phyloP scores from a whole-genome alignment of 2,888 invertebrate species.

The Tenodera sinensis region DNA sequence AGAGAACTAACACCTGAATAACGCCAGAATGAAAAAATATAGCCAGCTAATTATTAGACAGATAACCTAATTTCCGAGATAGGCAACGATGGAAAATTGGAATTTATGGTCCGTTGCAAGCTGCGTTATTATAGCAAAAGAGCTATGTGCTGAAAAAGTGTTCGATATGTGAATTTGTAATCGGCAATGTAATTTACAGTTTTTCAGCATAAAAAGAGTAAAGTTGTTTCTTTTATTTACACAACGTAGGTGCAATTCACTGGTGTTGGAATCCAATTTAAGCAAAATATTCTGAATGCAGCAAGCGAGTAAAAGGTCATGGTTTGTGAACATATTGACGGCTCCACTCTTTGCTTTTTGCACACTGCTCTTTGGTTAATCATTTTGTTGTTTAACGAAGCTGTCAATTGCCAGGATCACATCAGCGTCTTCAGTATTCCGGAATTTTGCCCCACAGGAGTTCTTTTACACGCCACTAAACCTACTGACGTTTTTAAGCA shows the following conservation, averaged over 20 bases:
- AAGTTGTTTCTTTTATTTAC: background rate
- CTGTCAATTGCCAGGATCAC: too few relatives aligned
- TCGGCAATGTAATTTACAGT: background rate
- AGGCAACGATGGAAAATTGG: background rate
- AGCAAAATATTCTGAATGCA: background rate
- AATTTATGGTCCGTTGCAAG: background rate
- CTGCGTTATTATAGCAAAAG: background rate
- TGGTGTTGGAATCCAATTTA: background rate
- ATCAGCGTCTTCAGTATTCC: too few relatives aligned
- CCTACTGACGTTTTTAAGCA: too few relatives aligned
- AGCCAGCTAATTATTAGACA: background rate
- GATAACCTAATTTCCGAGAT: background rate
- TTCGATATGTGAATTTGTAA: background rate
- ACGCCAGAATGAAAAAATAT: background rate
- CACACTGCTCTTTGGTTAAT: too few relatives aligned
- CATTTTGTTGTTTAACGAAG: too few relatives aligned
- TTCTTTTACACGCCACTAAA: too few relatives aligned
- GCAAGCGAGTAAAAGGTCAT: too few relatives aligned
- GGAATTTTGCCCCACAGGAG: too few relatives aligned
- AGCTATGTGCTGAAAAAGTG: background rate
- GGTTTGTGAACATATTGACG: too few relatives aligned
- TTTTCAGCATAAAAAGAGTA: background rate
- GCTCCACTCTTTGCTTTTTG: too few relatives aligned
- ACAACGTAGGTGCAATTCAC: too few relatives aligned
- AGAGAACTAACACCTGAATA: background rate